Evolutionary conservation across 2,888 invertebrate species (phyloP).

Genomic region (Galerucella calmariensis): DNA sequence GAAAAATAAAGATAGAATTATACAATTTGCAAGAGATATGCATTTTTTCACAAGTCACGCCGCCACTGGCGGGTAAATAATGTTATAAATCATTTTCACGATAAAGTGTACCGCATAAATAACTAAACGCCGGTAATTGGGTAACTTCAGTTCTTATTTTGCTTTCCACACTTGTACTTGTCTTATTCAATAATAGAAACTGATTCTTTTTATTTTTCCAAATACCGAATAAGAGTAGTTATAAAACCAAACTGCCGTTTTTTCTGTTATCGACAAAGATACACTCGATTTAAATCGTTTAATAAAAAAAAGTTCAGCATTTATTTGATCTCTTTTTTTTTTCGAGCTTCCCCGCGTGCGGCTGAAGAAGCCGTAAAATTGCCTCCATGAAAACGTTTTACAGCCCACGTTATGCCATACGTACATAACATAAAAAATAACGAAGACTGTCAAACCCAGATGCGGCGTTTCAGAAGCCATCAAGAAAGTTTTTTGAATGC

Average conservation of each 20-base stretch:
- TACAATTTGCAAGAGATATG: too few relatives aligned
- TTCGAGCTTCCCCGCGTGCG: constrained; percentile 3
- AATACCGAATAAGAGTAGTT: not conserved
- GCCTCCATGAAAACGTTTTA: constrained; percentile 22
- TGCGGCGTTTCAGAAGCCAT: constrained; percentile 15
- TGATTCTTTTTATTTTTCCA: not conserved
- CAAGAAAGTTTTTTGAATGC: constrained; percentile 19
- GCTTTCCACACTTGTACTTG: too few relatives aligned
- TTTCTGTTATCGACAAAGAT: constrained; percentile 2
- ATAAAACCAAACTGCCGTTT: not conserved
- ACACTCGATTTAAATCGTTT: constrained; percentile 19
- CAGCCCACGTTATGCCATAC: constrained; percentile 12
- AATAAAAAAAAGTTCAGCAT: constrained; percentile 17
- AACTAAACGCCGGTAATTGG: too few relatives aligned
- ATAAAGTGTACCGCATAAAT: too few relatives aligned
- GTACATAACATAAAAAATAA: constrained; percentile 18
- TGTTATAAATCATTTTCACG: too few relatives aligned
- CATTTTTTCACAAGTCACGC: too few relatives aligned
- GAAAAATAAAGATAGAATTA: not conserved
- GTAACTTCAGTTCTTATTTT: too few relatives aligned
- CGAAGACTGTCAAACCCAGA: constrained; percentile 21
- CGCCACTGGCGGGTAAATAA: too few relatives aligned
- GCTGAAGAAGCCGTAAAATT: constrained; percentile 12
- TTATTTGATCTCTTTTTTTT: constrained; percentile 19
- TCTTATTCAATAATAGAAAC: not conserved